Evolutionary conservation across 2,113 vertebrate species (phyloP).

Genomic region (Rhinoptilus africanus): DNA sequence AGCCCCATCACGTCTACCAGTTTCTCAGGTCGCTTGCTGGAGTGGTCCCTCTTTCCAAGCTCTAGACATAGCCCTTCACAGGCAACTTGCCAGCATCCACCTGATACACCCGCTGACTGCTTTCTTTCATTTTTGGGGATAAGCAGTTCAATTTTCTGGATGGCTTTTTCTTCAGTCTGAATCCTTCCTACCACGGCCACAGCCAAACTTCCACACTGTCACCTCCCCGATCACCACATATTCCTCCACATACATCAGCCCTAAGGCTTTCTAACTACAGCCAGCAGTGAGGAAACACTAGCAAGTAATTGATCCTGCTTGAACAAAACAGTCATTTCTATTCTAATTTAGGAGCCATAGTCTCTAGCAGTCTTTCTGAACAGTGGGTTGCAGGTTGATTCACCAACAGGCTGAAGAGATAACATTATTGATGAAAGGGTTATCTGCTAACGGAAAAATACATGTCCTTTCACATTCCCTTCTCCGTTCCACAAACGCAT

Average conservation of each 20-base stretch:
- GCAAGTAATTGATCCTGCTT: neutral
- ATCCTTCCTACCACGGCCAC: neutral
- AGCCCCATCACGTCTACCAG: neutral
- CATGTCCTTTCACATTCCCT: neutral
- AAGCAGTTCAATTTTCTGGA: neutral
- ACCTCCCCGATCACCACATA: neutral
- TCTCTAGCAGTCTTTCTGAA: neutral
- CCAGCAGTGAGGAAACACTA: neutral
- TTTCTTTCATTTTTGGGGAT: neutral
- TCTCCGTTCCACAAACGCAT: fast-evolving
- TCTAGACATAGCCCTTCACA: neutral
- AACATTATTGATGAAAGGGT: neutral
- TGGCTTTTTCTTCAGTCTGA: neutral
- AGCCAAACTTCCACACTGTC: neutral
- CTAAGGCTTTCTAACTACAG: neutral
- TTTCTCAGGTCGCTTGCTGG: neutral
- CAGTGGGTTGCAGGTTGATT: neutral
- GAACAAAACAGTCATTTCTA: neutral
- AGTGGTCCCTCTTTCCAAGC: neutral
- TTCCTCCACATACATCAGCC: neutral
- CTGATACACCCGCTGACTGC: neutral
- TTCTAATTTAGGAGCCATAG: neutral
- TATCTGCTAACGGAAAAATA: neutral
- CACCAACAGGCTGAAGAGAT: neutral
- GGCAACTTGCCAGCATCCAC: neutral